Evolutionary conservation across 2,797 vertebrate species (phyloP), one percentile per base, ranked within the genome.

Genomic region (Pangasius djambal): DNA sequence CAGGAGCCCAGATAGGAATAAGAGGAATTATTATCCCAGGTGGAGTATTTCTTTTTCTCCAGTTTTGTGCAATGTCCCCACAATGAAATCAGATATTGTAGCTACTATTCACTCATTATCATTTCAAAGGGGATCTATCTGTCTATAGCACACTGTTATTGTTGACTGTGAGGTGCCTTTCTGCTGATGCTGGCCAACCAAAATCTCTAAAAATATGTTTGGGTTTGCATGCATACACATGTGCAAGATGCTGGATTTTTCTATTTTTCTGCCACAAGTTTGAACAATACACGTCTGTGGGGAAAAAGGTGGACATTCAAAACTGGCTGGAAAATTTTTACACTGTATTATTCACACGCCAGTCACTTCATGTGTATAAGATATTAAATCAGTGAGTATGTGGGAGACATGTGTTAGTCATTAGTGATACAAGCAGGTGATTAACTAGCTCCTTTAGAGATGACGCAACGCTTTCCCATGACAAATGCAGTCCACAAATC

Each of bases 331-430:
- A 61, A 89, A 86, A 20, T 59, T n/a, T 48, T 81, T 44, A 89
- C 40, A 44, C 25, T 55, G 48, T 85, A 52, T 85, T 87, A 67
- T 87, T 87, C 81, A 69, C 40, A 77, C 75, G 70, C 28, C 52
- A 59, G 65, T 89, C 74, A 87, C 44, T 85, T 65, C 77, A 90
- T 87, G 67, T 81, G 82, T 87, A 87, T 83, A 65, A 65, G 37
- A 65, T n/a, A 48, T 83, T 84, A 88, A 86, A 88, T 88, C 48
- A 72, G 61, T n/a, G 55, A 78, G 55, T 83, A 81, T 85, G 59
- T 65, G 75, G 44, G 90, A 87, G 86, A 88, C 57, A 90, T 65
- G 31, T 86, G 89, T 85, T 90, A 90, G 87, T 92, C 90, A 91
- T 91, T 89, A 90, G 87, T 86, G 86, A 90, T 83, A 86, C n/a